Conservation (phyloP, 2,113 vertebrate genomes). For the Beaufortia kweichowensis region DNA sequence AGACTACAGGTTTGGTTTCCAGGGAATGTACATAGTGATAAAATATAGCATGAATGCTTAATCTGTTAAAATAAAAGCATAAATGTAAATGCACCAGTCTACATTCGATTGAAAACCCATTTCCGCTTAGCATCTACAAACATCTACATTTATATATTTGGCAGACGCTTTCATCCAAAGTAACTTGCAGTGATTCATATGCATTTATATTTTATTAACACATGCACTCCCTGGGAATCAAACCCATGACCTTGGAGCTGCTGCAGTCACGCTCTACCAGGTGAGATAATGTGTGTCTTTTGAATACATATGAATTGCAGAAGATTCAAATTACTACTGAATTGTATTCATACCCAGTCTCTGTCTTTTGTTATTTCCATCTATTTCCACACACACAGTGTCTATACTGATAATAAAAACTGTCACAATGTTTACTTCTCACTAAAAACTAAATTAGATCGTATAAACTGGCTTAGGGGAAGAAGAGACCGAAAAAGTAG, state of each 20-base stretch:
- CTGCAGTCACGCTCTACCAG: too few species aligned
- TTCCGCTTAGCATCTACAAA: background rate
- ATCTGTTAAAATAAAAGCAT: too few species aligned
- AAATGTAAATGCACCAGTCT: too few species aligned
- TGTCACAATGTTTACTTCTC: constrained; percentile 11
- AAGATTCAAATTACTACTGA: background rate
- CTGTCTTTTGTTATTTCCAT: background rate
- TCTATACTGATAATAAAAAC: constrained; percentile 28
- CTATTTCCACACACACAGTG: background rate
- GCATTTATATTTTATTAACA: too few species aligned
- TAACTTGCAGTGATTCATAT: too few species aligned
- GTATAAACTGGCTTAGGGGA: background rate
- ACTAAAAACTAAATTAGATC: constrained; percentile 10
- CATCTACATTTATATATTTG: background rate
- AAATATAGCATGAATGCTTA: too few species aligned
- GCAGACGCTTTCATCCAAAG: too few species aligned
- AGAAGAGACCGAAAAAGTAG: background rate
- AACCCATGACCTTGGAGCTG: too few species aligned
- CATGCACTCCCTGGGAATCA: too few species aligned
- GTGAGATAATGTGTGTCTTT: background rate
- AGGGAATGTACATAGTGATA: too few species aligned
- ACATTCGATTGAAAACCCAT: background rate
- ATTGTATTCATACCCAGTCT: background rate
- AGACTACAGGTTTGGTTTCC: too few species aligned
- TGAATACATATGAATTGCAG: background rate